A percentile compares a stretch with the other conserved stretches of the same genome.
These are phyloP conservation scores for Branchinecta lindahli DNA, from an alignment of 1,140 invertebrate genomes.

Conservation along the genomic window DNA sequence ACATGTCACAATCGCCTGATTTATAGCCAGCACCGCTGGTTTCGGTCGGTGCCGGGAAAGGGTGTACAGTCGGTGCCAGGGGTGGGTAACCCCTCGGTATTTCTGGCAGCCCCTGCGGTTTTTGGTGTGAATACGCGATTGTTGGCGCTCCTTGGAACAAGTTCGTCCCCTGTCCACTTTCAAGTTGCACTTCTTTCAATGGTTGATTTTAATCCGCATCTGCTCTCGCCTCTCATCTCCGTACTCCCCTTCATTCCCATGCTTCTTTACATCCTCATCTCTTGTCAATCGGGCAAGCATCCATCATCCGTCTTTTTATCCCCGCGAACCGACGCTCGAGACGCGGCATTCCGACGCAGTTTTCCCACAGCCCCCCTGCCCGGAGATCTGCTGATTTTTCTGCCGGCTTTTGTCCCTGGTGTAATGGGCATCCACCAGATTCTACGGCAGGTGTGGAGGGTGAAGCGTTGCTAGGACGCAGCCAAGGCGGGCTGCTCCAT, in stretches of 20 bases:
- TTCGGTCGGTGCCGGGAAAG: too few species aligned
- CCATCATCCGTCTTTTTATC: conserved; percentile 7
- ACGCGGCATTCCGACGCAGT: background rate
- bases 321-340: background rate
- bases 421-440: background rate
- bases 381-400: background rate
- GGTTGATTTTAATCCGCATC: background rate
- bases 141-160: too few species aligned
- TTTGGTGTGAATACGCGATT: too few species aligned
- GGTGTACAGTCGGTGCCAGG: too few species aligned
- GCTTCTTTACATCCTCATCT: background rate
- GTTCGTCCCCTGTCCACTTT: too few species aligned
- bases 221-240: background rate
- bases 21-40: too few species aligned
- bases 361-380: background rate
- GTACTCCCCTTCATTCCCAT: background rate
- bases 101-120: too few species aligned
- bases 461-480: background rate
- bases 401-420: background rate
- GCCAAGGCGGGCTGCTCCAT: too few species aligned
- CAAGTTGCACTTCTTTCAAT: too few species aligned
- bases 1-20: too few species aligned
- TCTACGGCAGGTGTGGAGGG: background rate
- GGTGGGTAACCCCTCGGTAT: too few species aligned
- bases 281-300: background rate